Base-by-base conservation (phyloP, 1,140 invertebrate genomes). In the Pristionchus pacificus region DNA sequence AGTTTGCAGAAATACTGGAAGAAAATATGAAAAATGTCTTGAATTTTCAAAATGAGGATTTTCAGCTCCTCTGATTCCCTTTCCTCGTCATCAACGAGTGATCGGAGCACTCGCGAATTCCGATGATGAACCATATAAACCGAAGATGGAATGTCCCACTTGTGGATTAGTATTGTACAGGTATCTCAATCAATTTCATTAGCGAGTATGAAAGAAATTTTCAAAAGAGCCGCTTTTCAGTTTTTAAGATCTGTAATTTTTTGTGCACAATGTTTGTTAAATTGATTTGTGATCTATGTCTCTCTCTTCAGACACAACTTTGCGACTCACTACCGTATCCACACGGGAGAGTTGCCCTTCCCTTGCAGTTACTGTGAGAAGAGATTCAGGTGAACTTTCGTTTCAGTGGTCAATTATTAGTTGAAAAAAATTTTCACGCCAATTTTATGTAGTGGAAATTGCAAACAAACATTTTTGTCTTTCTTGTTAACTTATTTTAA, bases 331-430 rank as follows among this genome's bases (percentile, higher is more conserved):
- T 79, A 81, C 61, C 78, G 83, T 19, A 84, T 84, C 61, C 83
- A 84, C 68, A 85, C 83, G n/a, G 83, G 83, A n/a, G 84, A 84
- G 75, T 75, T 84, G 65, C 83, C 83, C 1, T 87, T 83, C 73
- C 70, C 79, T 13, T 87, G 85, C 67, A 78, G 79, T 1, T 82
- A 83, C 68, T 87, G 86, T 69, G 74, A 38, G 13, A 82, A 84
- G 55, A 25, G 79, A 15, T 82, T 84, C 62, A 67, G 80, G 80
- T 79, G 63, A 19, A 28, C n/a, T n/a, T n/a, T n/a, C n/a, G n/a
- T n/a, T n/a, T n/a, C n/a, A n/a, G n/a, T n/a, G n/a, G n/a, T n/a
- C n/a, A n/a, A n/a, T n/a, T n/a, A n/a, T n/a, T n/a, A n/a, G n/a
- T n/a, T n/a, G n/a, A n/a, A n/a, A n/a, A n/a, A n/a, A n/a, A n/a